Percentiles rank a stretch among this genome's conserved stretches.
Evolutionary conservation across 2,888 invertebrate genomes (phyloP).

Genomic region (Dasysyrphus tricinctus): DNA sequence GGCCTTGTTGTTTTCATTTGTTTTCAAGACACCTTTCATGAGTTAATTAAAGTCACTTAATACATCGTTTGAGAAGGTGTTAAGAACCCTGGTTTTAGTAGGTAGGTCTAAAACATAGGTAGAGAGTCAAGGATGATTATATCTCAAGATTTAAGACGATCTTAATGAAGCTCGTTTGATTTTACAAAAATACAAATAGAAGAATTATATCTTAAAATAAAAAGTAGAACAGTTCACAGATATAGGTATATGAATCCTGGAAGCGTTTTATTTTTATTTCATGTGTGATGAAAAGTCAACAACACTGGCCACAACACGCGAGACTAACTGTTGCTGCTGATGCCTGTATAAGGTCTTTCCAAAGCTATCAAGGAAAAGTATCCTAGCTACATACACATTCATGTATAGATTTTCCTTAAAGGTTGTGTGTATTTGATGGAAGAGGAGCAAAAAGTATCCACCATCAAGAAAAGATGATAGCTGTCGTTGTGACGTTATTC

Average conservation of each 20-base stretch:
- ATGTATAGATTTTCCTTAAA: not conserved
- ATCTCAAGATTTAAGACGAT: not conserved
- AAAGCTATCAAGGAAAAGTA: constrained; percentile 48
- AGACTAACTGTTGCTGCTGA: constrained; percentile 72
- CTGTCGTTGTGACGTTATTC: not conserved
- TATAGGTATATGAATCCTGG: not conserved
- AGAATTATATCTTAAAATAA: not conserved
- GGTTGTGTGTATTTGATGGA: constrained; percentile 30
- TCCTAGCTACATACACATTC: not conserved
- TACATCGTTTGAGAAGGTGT: too few relatives aligned
- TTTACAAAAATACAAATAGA: not conserved
- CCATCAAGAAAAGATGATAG: not conserved
- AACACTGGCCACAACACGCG: constrained; percentile 62
- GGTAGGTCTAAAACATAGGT: not conserved
- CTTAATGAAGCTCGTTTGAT: not conserved
- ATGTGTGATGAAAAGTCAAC: constrained; percentile 25
- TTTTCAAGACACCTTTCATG: not conserved
- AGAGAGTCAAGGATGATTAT: not conserved
- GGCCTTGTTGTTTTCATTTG: not conserved
- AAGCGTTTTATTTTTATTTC: not conserved
- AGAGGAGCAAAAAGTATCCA: not conserved
- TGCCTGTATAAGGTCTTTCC: constrained; percentile 43
- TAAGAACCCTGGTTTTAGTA: not conserved
- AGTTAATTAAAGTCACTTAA: not conserved
- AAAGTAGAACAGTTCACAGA: not conserved